phyloP scores from a whole-genome alignment of 23 tunicate species.

The Styela plicata region DNA sequence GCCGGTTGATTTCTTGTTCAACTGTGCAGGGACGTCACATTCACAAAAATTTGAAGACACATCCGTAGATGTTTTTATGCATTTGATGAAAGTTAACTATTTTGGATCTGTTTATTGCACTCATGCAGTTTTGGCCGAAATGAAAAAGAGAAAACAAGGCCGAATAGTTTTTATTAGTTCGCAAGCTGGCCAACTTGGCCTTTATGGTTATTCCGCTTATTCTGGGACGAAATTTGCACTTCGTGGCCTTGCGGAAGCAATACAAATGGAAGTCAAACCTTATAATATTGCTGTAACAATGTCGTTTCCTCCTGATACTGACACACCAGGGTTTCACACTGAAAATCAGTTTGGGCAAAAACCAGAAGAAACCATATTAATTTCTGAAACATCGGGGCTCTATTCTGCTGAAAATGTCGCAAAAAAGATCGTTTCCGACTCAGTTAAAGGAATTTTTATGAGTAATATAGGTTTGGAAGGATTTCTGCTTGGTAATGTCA shows the following conservation, averaged over 20 bases:
- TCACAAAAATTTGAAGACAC: slow-evolving; percentile 79
- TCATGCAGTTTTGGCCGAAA: slow-evolving; percentile 74
- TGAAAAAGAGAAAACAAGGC: slow-evolving; percentile 80
- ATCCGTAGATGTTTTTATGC: slow-evolving; percentile 45
- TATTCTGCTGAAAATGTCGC: slow-evolving; percentile 62
- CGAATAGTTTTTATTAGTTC: slow-evolving; percentile 83
- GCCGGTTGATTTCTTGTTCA: slow-evolving; percentile 74
- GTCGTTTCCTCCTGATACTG: slow-evolving; percentile 89
- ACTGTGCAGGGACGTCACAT: slow-evolving; percentile 80
- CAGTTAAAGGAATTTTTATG: slow-evolving; percentile 58
- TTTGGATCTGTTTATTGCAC: slow-evolving; percentile 87
- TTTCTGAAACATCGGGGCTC: slow-evolving; percentile 68
- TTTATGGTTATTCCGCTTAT: slow-evolving; percentile 90
- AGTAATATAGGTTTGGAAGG: slow-evolving; percentile 71
- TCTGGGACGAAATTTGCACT: slow-evolving; percentile 95
- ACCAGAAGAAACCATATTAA: slow-evolving; percentile 78
- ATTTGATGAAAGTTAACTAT: slow-evolving; percentile 69
- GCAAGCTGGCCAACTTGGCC: slow-evolving; percentile 97
- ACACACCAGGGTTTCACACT: slow-evolving; percentile 81
- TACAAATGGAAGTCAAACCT: slow-evolving; percentile 93
- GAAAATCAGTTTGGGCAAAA: slow-evolving; percentile 52
- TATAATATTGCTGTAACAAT: slow-evolving; percentile 68
- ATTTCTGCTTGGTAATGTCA: slow-evolving; percentile 72
- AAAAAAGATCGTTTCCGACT: slow-evolving; percentile 46
- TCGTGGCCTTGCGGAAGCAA: slow-evolving; percentile 86